Evolutionary conservation across 2,888 invertebrate species (phyloP).

Genomic region (Diarsia dahlii): DNA sequence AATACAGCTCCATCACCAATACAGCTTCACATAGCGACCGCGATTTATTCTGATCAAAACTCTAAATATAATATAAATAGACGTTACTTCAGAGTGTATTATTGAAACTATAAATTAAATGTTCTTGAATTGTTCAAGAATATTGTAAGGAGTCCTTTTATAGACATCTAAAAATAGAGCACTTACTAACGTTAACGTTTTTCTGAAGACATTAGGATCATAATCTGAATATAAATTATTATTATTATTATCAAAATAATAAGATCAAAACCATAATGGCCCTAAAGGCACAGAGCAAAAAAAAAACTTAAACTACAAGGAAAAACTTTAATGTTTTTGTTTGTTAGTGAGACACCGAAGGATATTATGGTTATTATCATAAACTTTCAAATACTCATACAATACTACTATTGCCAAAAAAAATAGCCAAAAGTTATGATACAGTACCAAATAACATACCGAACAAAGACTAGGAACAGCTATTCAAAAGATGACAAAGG

Average conservation of each 20-base stretch:
- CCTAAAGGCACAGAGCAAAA: too few species aligned
- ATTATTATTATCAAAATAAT: too few species aligned
- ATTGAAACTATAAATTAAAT: background rate
- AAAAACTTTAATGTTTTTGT: conserved; percentile 8
- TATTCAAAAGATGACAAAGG: background rate
- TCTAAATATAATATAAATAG: too few species aligned
- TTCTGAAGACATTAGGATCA: too few species aligned
- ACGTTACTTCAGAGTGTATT: background rate
- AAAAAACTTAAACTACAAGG: background rate
- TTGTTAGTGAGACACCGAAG: background rate
- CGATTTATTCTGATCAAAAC: too few species aligned
- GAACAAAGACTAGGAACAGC: background rate
- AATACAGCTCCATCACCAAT: too few species aligned
- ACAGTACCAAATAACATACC: background rate
- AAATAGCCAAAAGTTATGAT: background rate
- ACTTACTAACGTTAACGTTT: background rate
- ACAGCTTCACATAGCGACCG: too few species aligned
- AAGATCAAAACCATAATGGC: too few species aligned
- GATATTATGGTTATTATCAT: background rate
- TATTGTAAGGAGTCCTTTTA: background rate
- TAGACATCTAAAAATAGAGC: background rate
- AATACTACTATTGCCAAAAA: background rate
- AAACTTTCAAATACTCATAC: background rate
- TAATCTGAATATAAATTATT: background rate
- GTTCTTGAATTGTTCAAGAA: background rate